Base-by-base conservation (phyloP, 2,888 invertebrate species). In the Drosophila quinaria region DNA sequence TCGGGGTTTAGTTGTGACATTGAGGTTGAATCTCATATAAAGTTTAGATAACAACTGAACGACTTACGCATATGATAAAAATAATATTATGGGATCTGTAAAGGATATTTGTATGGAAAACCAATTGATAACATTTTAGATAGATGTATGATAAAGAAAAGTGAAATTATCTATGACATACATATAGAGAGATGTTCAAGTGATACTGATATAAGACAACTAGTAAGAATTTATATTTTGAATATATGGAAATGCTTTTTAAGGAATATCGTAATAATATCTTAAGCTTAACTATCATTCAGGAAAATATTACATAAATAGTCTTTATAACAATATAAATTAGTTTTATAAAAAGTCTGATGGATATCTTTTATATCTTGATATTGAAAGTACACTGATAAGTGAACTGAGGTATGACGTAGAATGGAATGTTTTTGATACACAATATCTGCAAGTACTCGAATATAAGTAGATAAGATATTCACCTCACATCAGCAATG, bases 381-480 rank as follows among this genome's bases (percentile, higher is more conserved):
- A 41, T 31, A 19, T 17, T 49, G 17, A n/a, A 33, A 44, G 22
- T 44, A 55, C n/a, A 35, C 13, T 29, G 55, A 56, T 56, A 56
- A 44, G 25, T 22, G 6, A 11, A 37, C 10, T 11, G 19, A 22
- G 33, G 11, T 35, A 15, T 56, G 55, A 35, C 44, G 55, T 56
- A n/a, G 44, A 35, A 25, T 33, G 55, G 55, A 44, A 56, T 56
- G 55, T 44, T 44, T 44, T 13, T 33, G 42, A 55, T 55, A 33
- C 42, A 33, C 33, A 42, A 55, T 55, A 55, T 55, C 42, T 35
- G 35, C 19, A 22, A 22, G 50, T 19, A 33, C 33, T 19, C 3
- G 10, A 17, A 22, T 25, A 51, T 37, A n/a, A n/a, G n/a, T n/a
- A 33, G 55, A 56, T 56, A 56, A 56, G 55, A 56, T 55, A 33